Evolutionary conservation across 2,888 invertebrate species (phyloP).

Genomic region (Leucoma salicis): DNA sequence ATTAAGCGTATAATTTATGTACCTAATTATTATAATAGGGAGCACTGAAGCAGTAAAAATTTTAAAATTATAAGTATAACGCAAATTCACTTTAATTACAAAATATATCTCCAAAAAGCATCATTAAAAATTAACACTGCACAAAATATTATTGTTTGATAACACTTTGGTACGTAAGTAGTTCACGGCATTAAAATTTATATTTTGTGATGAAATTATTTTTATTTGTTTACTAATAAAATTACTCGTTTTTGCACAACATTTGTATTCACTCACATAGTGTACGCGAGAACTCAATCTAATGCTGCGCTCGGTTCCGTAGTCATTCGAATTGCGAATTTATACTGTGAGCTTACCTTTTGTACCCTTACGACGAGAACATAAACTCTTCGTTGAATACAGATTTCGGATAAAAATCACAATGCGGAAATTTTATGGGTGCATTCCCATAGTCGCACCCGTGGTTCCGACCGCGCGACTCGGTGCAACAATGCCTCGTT

Average conservation of each 20-base stretch:
- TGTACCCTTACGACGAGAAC: slow-evolving; percentile 49
- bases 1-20: no score
- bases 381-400: slow-evolving; percentile 38
- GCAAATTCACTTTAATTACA: no score
- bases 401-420: slow-evolving; percentile 63
- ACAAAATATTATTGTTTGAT: no score
- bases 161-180: no score
- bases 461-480: slow-evolving; percentile 36
- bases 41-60: no score
- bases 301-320: slow-evolving; percentile 23
- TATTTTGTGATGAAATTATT: not conserved
- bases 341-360: slow-evolving; percentile 42
- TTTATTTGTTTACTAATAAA: not conserved
- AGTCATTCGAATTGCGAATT: slow-evolving; percentile 41
- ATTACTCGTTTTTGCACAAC: not conserved
- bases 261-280: slow-evolving; percentile 22
- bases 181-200: not conserved
- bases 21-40: no score
- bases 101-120: no score
- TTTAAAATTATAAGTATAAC: no score
- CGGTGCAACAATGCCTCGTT: slow-evolving; percentile 69
- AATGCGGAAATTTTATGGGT: slow-evolving; percentile 67
- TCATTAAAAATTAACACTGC: no score
- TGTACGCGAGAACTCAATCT: slow-evolving; percentile 11
- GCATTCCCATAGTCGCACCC: slow-evolving; percentile 60